Evolutionary conservation across 2,113 vertebrate species (phyloP).

Genomic region (Alces alces): DNA sequence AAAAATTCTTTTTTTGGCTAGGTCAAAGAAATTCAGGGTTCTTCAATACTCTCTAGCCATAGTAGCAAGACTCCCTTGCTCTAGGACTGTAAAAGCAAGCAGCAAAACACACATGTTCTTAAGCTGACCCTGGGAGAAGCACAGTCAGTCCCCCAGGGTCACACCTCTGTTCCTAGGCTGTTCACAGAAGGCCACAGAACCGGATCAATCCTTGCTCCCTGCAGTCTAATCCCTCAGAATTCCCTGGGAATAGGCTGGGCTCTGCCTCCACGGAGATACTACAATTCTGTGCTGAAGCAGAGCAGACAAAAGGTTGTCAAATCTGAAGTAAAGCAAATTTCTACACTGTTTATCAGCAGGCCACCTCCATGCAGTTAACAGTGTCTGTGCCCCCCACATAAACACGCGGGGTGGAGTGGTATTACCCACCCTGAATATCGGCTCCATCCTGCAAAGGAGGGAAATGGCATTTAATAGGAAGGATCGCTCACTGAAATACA

Average conservation of each 20-base stretch:
- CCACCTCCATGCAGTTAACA: neutral
- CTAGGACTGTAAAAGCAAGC: neutral
- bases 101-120: neutral
- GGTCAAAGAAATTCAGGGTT: neutral
- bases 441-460: neutral
- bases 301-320: neutral
- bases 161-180: neutral
- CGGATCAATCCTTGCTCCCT: neutral
- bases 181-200: neutral
- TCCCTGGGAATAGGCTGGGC: neutral
- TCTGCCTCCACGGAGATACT: neutral
- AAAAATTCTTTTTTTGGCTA: neutral
- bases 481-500: neutral
- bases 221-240: neutral
- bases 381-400: neutral
- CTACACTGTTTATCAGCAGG: neutral
- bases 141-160: rapidly evolving
- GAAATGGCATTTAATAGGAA: neutral
- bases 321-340: neutral
- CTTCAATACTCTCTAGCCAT: neutral
- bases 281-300: neutral
- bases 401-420: neutral
- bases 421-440: neutral
- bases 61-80: neutral
- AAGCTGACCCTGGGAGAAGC: neutral